Evolutionary conservation across 2,113 vertebrate genomes (phyloP), one percentile per base, ranked within the genome.

Genomic region (Daphoenositta chrysoptera): DNA sequence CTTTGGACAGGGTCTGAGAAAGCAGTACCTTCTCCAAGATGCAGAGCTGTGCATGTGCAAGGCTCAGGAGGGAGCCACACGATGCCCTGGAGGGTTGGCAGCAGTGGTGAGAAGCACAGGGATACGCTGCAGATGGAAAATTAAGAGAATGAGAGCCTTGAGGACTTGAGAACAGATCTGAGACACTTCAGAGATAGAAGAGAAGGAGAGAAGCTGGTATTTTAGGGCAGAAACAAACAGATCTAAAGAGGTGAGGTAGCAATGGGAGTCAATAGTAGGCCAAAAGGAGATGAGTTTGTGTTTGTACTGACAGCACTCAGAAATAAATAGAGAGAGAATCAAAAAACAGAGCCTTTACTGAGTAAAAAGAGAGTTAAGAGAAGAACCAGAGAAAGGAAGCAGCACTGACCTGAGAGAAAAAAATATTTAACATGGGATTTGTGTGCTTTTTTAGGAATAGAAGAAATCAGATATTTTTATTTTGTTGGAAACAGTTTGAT

Each of bases 101-200:
- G 39, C 3, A 14, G 21, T 11, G 27, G 22, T 1, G 7, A 9
- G 20, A 54, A 44, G 37, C 20, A 60, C 21, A 28, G n/a, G n/a
- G 20, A 61, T 33, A 33, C 0, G 0, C 21, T 58, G 28, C 50
- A 42, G 13, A 0, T 2, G 33, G 42, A 70, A 80, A 77, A 70
- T 5, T 0, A 57, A 44, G 23, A 61, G 14, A 28, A 39, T 33
- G 37, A 1, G 7, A 83, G 14, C 35, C 3, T 0, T n/a, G 12
- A 53, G 28, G 35, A 57, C 53, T 76, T 83, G 48, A 21, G 24
- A 71, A 35, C 1, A 2, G 18, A 64, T 37, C 33, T 65, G 66
- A 73, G n/a, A n/a, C 9, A 9, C 14, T 54, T 63, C 47, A 33
- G 57, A 65, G 15, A 27, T 1, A 7, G n/a, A 45, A 68, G 40